These are phyloP conservation scores for Pedionomus torquatus DNA, from an alignment of 2,113 vertebrate genomes.

Conservation along the genomic window DNA sequence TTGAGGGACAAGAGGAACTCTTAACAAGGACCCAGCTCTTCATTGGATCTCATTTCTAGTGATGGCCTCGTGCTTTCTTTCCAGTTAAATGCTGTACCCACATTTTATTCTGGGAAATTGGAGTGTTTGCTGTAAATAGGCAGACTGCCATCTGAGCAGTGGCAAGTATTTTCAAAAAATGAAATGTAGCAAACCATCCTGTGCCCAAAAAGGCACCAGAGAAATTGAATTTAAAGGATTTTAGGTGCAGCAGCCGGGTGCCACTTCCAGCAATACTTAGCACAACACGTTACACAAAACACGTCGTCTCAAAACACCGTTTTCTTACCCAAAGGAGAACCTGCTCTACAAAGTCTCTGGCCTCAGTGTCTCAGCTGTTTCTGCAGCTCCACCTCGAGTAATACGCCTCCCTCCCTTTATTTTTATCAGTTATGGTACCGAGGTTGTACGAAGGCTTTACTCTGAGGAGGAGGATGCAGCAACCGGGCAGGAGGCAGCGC, in stretches of 20 bases:
- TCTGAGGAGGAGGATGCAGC: background rate
- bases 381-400: background rate
- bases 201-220: background rate
- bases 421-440: background rate
- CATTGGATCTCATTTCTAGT: background rate
- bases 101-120: background rate
- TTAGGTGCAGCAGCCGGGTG: background rate
- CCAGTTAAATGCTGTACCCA: background rate
- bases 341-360: background rate
- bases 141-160: fast-evolving
- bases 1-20: background rate
- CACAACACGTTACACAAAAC: too few relatives aligned
- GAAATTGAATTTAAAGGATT: background rate
- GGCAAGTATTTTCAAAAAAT: background rate
- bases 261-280: background rate
- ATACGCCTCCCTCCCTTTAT: background rate
- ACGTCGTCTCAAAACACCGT: background rate
- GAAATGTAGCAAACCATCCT: background rate
- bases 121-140: background rate
- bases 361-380: background rate
- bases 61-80: background rate
- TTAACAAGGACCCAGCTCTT: background rate
- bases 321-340: background rate
- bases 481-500: fast-evolving
- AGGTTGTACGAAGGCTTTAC: too few relatives aligned